Evolutionary conservation across 2,113 vertebrate species (phyloP).

Genomic region (Toxotes chatareus): DNA sequence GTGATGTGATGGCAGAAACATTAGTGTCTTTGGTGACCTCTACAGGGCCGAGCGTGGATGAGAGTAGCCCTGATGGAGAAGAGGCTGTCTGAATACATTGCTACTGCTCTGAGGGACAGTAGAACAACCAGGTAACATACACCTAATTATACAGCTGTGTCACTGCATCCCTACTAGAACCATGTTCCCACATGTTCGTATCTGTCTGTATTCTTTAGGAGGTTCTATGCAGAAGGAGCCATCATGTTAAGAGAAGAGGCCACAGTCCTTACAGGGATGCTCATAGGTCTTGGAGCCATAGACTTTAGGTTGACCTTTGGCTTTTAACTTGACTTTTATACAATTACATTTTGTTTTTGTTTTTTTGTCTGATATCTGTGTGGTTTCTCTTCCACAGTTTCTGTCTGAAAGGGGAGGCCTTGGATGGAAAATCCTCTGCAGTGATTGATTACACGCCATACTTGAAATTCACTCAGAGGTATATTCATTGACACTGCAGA

Average conservation of each 20-base stretch:
- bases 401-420: conserved; percentile 94
- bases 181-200: neutral
- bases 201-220: conserved; percentile 76
- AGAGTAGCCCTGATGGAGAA: conserved; percentile 98
- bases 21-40: neutral
- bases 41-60: conserved; percentile 95
- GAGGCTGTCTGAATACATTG: conserved; percentile 95
- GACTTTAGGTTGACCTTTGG: conserved; percentile 90
- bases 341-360: neutral
- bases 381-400: conserved; percentile 84
- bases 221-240: conserved; percentile 94
- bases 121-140: conserved; percentile 90
- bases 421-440: conserved; percentile 92
- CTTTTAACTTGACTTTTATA: neutral
- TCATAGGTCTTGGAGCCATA: conserved; percentile 95
- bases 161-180: accelerated
- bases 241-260: conserved; percentile 96
- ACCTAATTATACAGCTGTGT: neutral
- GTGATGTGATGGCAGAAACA: neutral
- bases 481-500: neutral
- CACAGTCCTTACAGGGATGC: conserved; percentile 93
- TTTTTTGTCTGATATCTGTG: neutral
- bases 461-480: conserved; percentile 98
- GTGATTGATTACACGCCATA: conserved; percentile 98
- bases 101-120: conserved; percentile 92